Evolutionary conservation across 1,140 invertebrate genomes (phyloP).

Genomic region (Drosophila carrolli): DNA sequence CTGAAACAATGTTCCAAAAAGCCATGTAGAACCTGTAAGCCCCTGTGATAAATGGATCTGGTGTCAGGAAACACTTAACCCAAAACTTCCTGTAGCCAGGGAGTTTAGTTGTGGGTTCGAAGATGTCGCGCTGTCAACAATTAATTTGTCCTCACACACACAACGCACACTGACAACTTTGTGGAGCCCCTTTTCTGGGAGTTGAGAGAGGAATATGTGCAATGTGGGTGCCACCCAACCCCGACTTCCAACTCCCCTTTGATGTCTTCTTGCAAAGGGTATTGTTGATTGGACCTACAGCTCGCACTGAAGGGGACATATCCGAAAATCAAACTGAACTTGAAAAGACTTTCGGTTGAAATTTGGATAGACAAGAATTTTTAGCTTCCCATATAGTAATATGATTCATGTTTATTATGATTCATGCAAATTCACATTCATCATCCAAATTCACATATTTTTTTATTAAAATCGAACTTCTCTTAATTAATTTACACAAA

Average conservation of each 20-base stretch:
- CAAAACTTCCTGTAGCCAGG: conserved; percentile 31
- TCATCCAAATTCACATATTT: too few relatives aligned
- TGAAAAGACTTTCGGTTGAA: too few relatives aligned
- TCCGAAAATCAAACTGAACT: too few relatives aligned
- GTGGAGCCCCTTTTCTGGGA: conserved; percentile 8
- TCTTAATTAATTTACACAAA: too few relatives aligned
- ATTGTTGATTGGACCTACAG: neutral
- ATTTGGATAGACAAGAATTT: too few relatives aligned
- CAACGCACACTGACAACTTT: conserved; percentile 28
- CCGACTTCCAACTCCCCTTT: conserved; percentile 13
- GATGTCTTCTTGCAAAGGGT: neutral
- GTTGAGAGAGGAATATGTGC: conserved; percentile 34
- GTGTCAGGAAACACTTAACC: conserved; percentile 58
- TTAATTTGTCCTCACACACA: conserved; percentile 61
- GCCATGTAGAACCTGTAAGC: conserved; percentile 43
- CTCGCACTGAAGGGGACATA: neutral
- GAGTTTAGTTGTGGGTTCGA: conserved; percentile 20
- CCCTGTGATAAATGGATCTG: conserved; percentile 59
- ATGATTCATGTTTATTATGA: too few relatives aligned
- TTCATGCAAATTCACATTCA: too few relatives aligned
- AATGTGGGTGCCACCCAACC: neutral
- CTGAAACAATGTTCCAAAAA: neutral
- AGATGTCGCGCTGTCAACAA: conserved; percentile 67
- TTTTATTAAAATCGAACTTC: too few relatives aligned
- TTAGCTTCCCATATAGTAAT: too few relatives aligned